Conservation (phyloP, 2,113 vertebrate species). For the Heterotilapia buettikoferi region DNA sequence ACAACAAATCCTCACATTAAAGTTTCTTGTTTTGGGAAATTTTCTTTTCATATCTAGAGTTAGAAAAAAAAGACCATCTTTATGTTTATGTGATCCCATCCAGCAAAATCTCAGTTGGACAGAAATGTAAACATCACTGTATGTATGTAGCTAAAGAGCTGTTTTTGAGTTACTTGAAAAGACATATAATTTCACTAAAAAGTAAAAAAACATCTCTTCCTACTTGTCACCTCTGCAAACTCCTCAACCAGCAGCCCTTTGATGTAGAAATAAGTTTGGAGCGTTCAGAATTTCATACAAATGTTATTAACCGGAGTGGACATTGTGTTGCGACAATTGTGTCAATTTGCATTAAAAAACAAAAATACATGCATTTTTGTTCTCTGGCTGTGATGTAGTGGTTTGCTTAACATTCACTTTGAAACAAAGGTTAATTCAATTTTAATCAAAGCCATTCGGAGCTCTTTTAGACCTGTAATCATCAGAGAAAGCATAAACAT, state of each 20-base stretch:
- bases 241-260: not conserved
- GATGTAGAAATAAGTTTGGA: not conserved
- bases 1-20: not conserved
- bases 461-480: not conserved
- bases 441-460: not conserved
- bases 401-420: not conserved
- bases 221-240: not conserved
- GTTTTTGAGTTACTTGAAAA: not conserved
- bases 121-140: not conserved
- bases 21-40: not conserved
- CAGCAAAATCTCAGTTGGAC: rapidly evolving
- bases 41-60: not conserved
- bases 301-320: not conserved
- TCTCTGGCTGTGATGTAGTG: not conserved
- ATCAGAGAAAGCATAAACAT: not conserved
- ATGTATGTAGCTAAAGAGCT: not conserved
- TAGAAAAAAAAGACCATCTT: not conserved
- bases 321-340: not conserved
- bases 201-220: not conserved
- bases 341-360: not conserved
- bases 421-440: not conserved
- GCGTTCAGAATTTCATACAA: not conserved
- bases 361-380: not conserved
- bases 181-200: not conserved
- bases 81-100: not conserved